Base-by-base conservation (phyloP, 2,797 vertebrate genomes). In the Characodon lateralis region DNA sequence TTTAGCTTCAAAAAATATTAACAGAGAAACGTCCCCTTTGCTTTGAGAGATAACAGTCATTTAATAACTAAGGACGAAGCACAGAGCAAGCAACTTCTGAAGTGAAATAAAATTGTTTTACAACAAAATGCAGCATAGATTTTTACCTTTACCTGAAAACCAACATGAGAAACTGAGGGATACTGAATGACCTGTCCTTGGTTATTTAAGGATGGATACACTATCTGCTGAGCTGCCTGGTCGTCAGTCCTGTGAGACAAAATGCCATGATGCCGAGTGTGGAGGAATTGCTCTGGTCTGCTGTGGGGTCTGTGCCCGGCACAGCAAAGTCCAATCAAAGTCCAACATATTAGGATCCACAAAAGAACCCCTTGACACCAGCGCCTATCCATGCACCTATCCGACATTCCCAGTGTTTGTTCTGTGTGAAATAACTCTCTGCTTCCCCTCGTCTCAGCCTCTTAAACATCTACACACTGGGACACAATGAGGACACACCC, bases 271-370 rank as follows among this genome's bases (percentile, higher is more conserved):
- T 91, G 89, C 69, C 90, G 90, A 86, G 92, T 77, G 81, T 95
- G 89, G 0, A 55, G 93, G 24, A 89, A 18, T 71, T 84, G 94
- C 86, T 95, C 78, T 69, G 55, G 71, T 63, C 73, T 74, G 22
- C 71, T n/a, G 16, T 59, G 51, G 3, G 91, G 90, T 83, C 95
- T 85, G 72, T 85, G 85, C 5, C 93, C 92, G 3, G 94, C 96
- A 20, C 89, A 89, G 91, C 95, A 96, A 35, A 86, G 81, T 55
- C 92, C 95, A 76, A 97, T 80, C 79, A 95, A 89, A 81, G 90
- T 83, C 80, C 94, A 91, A 1, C 87, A 91, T 61, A 96, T 83
- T 86, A 95, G 81, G 50, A 96, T 89, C 91, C 91, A 94, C 0
- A 93, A 91, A 6, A 92, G 87, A 10, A 78, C 6, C 35, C 74